A percentile compares a stretch with the other conserved stretches of the same genome.
Evolutionary conservation across 1,140 invertebrate species (phyloP).

Genomic region (Dinothrombium tinctorium): DNA sequence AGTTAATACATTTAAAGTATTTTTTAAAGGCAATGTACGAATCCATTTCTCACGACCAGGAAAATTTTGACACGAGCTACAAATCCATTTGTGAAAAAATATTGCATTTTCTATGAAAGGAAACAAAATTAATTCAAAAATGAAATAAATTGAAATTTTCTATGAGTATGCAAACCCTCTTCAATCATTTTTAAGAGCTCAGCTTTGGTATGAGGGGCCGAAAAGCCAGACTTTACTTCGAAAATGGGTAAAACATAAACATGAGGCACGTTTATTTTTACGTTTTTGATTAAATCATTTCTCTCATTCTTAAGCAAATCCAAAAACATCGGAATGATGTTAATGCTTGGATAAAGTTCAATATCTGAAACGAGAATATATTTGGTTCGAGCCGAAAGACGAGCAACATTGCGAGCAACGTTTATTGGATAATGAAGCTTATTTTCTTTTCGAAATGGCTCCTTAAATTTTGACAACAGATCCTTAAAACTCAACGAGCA

Average conservation of each 20-base stretch:
- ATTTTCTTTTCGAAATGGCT: conserved; percentile 6
- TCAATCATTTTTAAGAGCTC: conserved; percentile 29
- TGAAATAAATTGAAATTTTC: too few relatives aligned
- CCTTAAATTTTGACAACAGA: not conserved
- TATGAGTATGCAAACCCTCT: too few relatives aligned
- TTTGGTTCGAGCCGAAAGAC: conserved; percentile 14
- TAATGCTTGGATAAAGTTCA: conserved; percentile 17
- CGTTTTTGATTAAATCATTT: conserved; percentile 1
- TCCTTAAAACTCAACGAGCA: conserved; percentile 1
- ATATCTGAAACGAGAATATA: conserved; percentile 19
- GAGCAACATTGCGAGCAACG: conserved; percentile 18
- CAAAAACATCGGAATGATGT: conserved; percentile 14
- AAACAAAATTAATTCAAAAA: not conserved
- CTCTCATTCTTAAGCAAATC: conserved; percentile 7
- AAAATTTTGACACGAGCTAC: conserved; percentile 61
- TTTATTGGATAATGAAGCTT: conserved; percentile 20
- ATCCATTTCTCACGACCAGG: conserved; percentile 30
- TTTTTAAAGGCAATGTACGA: conserved; percentile 25
- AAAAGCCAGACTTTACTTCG: conserved; percentile 41
- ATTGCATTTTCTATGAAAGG: conserved; percentile 30
- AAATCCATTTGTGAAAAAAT: conserved; percentile 72
- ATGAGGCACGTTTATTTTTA: conserved; percentile 2
- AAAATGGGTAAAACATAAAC: conserved; percentile 58
- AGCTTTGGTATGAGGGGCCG: conserved; percentile 43
- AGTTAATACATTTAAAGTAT: conserved; percentile 46